Evolutionary conservation across 2,888 invertebrate genomes (phyloP), one percentile per base, ranked within the genome.

Genomic region (Rhamnusium bicolor): DNA sequence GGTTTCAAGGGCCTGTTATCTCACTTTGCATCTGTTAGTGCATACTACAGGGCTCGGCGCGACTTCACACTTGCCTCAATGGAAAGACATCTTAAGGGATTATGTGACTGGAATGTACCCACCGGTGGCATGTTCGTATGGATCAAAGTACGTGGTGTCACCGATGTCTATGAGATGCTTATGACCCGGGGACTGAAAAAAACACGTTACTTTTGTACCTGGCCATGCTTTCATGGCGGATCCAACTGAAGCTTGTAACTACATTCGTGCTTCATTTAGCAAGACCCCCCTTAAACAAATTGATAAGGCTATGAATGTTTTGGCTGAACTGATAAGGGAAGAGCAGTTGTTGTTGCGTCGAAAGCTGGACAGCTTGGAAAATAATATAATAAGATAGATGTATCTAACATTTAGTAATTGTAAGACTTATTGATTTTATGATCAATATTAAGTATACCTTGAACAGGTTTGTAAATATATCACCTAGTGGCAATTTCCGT

Each of bases 91-190:
- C 87, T 93, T 18, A 81, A 85, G 89, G 92, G 91, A 60, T 84
- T 94, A 2, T 92, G 92, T 1, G 92, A 92, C 71, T 95, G 94
- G 91, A 84, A 87, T 0, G 84, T 90, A 21, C 95, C 96, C 0
- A 86, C 88, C 2, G 95, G 93, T 1, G 95, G 95, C 0, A 92
- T 95, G 90, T 95, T 95, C 87, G 89, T 95, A 47, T 96, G 95
- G 95, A 88, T 95, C 62, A 91, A 92, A 81, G 91, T 95, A 0
- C 88, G 88, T 2, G 93, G 91, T 0, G 90, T 95, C 0, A 88
- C 90, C 1, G 94, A 95, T 84, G 93, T 94, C 1, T 92, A 92
- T 86, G 91, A 92, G 70, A 92, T 95, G 92, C 91, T 95, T 12
- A 91, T 92, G 89, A 90, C 91, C 65, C 91, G 92, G 63, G 95